These are phyloP conservation scores for Betta splendens DNA, from an alignment of 2,797 vertebrate species.

Conservation along the genomic window DNA sequence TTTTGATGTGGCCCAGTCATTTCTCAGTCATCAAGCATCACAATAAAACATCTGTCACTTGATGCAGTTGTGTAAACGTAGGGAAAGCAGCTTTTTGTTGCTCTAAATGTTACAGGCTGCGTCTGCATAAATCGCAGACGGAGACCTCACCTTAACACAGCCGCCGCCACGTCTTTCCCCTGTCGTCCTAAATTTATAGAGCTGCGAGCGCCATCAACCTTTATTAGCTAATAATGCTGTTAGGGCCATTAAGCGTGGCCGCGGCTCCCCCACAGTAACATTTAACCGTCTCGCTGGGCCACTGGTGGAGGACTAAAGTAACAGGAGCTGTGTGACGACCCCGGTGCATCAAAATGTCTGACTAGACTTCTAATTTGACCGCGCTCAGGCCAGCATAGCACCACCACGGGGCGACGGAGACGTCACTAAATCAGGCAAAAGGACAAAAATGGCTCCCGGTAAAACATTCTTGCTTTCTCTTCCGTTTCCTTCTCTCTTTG, in stretches of 20 bases:
- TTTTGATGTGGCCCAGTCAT: not conserved
- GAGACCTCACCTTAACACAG: conserved; percentile 37
- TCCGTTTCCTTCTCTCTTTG: not conserved
- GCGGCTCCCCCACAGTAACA: conserved; percentile 58
- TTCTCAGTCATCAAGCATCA: too few species aligned
- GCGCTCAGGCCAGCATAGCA: conserved; percentile 28
- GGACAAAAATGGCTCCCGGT: not conserved
- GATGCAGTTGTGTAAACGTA: not conserved
- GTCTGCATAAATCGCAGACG: conserved; percentile 7
- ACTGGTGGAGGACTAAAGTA: conserved; percentile 55
- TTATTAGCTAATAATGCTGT: conserved; percentile 79
- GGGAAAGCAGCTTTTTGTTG: not conserved
- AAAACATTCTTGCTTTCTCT: not conserved
- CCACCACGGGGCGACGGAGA: conserved; percentile 23
- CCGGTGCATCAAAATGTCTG: conserved; percentile 48
- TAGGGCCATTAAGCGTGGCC: conserved; percentile 71
- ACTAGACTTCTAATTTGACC: conserved; percentile 65
- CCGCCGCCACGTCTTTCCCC: conserved; percentile 24
- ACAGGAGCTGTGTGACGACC: conserved; percentile 53
- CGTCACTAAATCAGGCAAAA: conserved; percentile 37
- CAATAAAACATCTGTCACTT: not conserved
- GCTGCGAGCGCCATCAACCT: conserved; percentile 69
- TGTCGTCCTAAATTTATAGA: conserved; percentile 65
- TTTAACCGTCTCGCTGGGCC: conserved; percentile 62
- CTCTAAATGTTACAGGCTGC: conserved; percentile 3